phyloP scores from a whole-genome alignment of 2,797 vertebrate genomes.

The Epinephelus awoara region DNA sequence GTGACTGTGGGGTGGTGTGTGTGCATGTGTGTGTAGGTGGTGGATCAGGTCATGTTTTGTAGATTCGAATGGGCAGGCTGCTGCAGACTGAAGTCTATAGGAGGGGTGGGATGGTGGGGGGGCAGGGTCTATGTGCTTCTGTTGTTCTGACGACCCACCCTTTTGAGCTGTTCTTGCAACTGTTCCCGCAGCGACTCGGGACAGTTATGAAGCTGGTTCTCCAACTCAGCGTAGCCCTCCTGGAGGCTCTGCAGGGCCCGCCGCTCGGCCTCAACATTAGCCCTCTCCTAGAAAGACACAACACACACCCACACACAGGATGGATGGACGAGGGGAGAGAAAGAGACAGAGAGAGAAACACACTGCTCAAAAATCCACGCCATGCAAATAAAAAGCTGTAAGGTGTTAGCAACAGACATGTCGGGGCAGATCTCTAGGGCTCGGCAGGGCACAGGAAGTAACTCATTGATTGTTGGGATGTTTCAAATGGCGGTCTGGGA shows the following conservation, averaged over 20 bases:
- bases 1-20: background rate
- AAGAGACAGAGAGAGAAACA: conserved; percentile 61
- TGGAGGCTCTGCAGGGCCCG: conserved; percentile 94
- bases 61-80: conserved; percentile 2
- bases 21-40: background rate
- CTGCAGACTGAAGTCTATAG: background rate
- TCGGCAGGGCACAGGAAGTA: conserved; percentile 18
- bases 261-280: conserved; percentile 94
- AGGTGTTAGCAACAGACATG: conserved; percentile 84
- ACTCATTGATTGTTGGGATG: background rate
- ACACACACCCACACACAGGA: conserved; percentile 74
- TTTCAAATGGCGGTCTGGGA: background rate
- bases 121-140: conserved; percentile 42
- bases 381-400: conserved; percentile 82
- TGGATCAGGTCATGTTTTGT: conserved; percentile 23
- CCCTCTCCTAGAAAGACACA: conserved; percentile 93
- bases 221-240: conserved; percentile 93
- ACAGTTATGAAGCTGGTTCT: conserved; percentile 97
- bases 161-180: conserved; percentile 95
- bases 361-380: conserved; percentile 78
- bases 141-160: conserved; percentile 90
- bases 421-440: conserved; percentile 36
- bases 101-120: conserved; percentile 28
- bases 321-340: conserved; percentile 60
- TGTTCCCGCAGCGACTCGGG: conserved; percentile 97